A percentile compares a stretch with the other conserved stretches of the same genome.
Conservation (phyloP, 2,113 vertebrate species). For the Ophthalmolycus amberensis region DNA sequence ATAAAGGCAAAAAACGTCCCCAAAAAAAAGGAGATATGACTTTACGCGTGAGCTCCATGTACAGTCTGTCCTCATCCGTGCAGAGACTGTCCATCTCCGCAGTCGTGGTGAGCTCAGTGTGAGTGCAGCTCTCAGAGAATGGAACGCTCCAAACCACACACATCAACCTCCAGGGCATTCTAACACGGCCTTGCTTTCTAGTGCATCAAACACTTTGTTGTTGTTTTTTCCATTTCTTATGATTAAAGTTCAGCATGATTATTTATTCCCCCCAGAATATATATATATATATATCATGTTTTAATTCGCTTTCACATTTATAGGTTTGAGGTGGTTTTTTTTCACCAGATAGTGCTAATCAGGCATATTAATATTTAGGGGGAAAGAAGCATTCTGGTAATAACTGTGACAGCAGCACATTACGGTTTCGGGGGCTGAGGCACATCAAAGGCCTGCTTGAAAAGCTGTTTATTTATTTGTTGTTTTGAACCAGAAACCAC, state of each 20-base stretch:
- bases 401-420: constrained; percentile 50
- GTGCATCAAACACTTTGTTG: constrained; percentile 53
- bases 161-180: constrained; percentile 19
- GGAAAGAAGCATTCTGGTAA: constrained; percentile 42
- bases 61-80: background rate
- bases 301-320: constrained; percentile 27
- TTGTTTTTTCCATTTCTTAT: constrained; percentile 43
- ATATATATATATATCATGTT: constrained; percentile 4
- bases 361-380: constrained; percentile 57
- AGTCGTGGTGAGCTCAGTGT: background rate
- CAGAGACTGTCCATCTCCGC: background rate
- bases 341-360: constrained; percentile 52
- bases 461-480: constrained; percentile 66
- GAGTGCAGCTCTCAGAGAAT: background rate
- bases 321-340: background rate
- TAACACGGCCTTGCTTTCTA: constrained; percentile 40
- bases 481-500: constrained; percentile 48
- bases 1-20: background rate
- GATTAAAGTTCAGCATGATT: constrained; percentile 46
- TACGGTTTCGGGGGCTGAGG: constrained; percentile 41
- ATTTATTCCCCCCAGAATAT: constrained; percentile 30
- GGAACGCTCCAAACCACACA: constrained; percentile 30
- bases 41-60: background rate
- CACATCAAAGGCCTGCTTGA: constrained; percentile 66
- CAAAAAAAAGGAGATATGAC: background rate